Percentiles rank a stretch among this genome's conserved stretches.
phyloP scores from a whole-genome alignment of 2,113 vertebrate genomes.

The Pavo muticus region DNA sequence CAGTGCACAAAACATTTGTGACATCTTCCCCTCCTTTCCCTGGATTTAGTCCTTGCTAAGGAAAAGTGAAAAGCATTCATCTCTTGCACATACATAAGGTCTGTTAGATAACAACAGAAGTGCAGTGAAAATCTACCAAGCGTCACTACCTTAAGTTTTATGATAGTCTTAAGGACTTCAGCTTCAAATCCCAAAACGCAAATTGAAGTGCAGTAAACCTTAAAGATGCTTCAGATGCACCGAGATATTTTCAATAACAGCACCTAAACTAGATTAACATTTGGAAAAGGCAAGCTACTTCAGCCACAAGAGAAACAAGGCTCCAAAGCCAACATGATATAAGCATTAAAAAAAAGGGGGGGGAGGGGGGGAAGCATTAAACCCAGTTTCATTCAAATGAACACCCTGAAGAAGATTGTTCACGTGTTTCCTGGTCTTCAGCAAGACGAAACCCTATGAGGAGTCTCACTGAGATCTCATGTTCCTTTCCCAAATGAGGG shows the following conservation, averaged over 20 bases:
- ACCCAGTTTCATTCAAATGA: background rate
- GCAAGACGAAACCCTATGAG: background rate
- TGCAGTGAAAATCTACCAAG: background rate
- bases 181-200: background rate
- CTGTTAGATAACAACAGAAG: background rate
- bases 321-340: background rate
- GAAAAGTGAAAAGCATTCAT: fast-evolving
- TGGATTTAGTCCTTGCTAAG: background rate
- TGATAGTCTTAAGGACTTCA: background rate
- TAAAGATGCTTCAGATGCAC: background rate
- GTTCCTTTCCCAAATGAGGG: background rate
- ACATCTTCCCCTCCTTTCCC: background rate
- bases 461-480: background rate
- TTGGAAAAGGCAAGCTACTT: background rate
- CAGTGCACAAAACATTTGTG: background rate
- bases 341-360: background rate
- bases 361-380: background rate
- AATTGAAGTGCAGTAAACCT: background rate
- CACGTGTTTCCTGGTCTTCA: background rate
- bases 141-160: background rate
- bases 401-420: background rate
- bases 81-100: fast-evolving
- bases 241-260: background rate
- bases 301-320: background rate
- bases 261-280: background rate